Percentiles rank a stretch among this genome's conserved stretches.
Evolutionary conservation across 2,888 invertebrate genomes (phyloP).

Genomic region (Anodontia alba): DNA sequence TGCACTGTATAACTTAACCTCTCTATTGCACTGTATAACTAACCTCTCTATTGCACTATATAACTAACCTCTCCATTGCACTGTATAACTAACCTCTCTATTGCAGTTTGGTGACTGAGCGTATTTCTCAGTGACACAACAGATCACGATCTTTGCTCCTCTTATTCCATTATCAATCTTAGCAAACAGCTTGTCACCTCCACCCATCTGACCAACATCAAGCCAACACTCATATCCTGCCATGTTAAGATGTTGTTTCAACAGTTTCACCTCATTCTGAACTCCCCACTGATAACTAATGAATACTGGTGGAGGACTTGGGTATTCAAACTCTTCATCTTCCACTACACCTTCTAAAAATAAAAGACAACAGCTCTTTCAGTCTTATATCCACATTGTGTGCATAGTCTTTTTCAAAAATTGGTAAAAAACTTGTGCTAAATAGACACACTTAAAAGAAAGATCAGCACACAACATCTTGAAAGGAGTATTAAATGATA

Average conservation of each 20-base stretch:
- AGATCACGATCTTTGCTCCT: slow-evolving; percentile 73
- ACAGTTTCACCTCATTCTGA: slow-evolving; percentile 80
- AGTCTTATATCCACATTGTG: no score
- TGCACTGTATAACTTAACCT: no score
- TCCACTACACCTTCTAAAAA: slow-evolving; percentile 65
- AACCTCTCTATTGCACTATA: no score
- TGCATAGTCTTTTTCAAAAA: no score
- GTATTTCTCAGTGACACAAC: slow-evolving; percentile 76
- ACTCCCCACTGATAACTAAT: slow-evolving; percentile 81
- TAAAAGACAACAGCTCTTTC: background rate
- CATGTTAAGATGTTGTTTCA: slow-evolving; percentile 79
- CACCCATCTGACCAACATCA: slow-evolving; percentile 84
- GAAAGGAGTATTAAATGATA: no score
- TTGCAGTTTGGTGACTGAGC: slow-evolving; percentile 83
- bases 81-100: slow-evolving; percentile 79
- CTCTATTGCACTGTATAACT: no score
- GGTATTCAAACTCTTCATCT: slow-evolving; percentile 68
- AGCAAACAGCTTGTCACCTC: slow-evolving; percentile 83
- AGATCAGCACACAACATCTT: no score
- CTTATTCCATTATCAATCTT: slow-evolving; percentile 82
- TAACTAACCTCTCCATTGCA: no score
- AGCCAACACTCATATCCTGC: slow-evolving; percentile 83
- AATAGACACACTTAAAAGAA: no score
- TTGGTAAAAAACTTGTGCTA: no score
- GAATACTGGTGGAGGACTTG: slow-evolving; percentile 65